A percentile compares a stretch with the other conserved stretches of the same genome.
Evolutionary conservation across 2,113 vertebrate species (phyloP).

Genomic region (Boulengerochromis microlepis): DNA sequence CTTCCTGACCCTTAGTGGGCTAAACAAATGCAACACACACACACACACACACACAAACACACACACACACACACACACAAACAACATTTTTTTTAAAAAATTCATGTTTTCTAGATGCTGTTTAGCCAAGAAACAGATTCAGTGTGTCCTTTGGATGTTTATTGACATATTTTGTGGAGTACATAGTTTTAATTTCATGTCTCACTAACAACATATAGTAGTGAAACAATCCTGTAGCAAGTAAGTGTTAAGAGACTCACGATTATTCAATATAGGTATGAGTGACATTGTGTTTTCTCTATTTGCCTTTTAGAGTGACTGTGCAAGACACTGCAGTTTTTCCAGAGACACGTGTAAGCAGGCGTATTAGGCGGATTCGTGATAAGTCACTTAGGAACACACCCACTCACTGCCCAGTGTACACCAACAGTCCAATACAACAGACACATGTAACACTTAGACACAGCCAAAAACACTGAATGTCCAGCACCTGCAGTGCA

Average conservation of each 20-base stretch:
- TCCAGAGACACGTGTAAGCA: neutral
- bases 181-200: neutral
- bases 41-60: neutral
- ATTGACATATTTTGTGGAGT: neutral
- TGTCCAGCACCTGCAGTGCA: neutral
- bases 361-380: conserved; percentile 23
- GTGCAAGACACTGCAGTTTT: neutral
- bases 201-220: neutral
- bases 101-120: neutral
- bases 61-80: neutral
- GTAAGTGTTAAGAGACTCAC: neutral
- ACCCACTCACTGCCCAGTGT: neutral
- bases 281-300: neutral
- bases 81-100: fast-evolving
- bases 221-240: neutral
- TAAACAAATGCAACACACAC: neutral
- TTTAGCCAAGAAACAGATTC: neutral
- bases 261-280: neutral
- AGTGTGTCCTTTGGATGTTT: neutral
- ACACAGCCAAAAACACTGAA: neutral
- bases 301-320: neutral
- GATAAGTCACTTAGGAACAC: conserved; percentile 34
- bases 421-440: neutral
- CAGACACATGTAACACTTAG: neutral
- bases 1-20: neutral